Evolutionary conservation across 2,888 invertebrate species (phyloP), one percentile per base, ranked within the genome.

Genomic region (Heliconius erato): DNA sequence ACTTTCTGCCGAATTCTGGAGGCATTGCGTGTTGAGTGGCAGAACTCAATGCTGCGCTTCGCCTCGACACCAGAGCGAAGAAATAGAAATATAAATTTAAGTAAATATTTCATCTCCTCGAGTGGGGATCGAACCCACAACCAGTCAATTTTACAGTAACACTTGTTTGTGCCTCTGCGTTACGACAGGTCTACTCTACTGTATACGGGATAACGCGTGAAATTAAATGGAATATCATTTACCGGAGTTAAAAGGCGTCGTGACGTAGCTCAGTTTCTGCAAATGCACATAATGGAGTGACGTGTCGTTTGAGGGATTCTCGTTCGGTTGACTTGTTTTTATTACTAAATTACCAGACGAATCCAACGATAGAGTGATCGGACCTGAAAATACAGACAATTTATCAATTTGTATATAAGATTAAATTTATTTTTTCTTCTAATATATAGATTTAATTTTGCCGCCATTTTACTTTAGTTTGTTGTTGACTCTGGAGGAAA

Each of bases 261-360:
- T 40, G 40, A 96, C 92, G 84, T 94, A 95, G 3, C 74, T 74
- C 19, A 96, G 90, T 79, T 94, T 87, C 85, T 95, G 95, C 85
- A 95, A 85, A 78, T 94, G 94, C n/a, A 96, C 93, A 87, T 94
- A 96, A 81, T 95, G 95, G 78, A 94, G 88, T 28, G 92, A 92
- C 11, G 85, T 67, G 72, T 84, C 85, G 26, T 74, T 84, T 74
- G 79, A 85, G 79, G 82, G 89, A 88, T 67, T 87, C 82, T 91
- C 91, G 79, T 89, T 89, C 6, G 93, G 90, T 77, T 93, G 92
- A 82, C 95, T 94, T 79, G 95, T 91, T 89, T 96, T 96, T 82
- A 96, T 92, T 84, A 96, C 88, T 79, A 96, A 88, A 88, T 96
- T 95, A 84, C 96, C 95, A 0, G 94, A 93, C 68, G 95, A 93